Evolutionary conservation across 1,140 invertebrate species (phyloP), one percentile per base, ranked within the genome.

Genomic region (Pararge aegeria): DNA sequence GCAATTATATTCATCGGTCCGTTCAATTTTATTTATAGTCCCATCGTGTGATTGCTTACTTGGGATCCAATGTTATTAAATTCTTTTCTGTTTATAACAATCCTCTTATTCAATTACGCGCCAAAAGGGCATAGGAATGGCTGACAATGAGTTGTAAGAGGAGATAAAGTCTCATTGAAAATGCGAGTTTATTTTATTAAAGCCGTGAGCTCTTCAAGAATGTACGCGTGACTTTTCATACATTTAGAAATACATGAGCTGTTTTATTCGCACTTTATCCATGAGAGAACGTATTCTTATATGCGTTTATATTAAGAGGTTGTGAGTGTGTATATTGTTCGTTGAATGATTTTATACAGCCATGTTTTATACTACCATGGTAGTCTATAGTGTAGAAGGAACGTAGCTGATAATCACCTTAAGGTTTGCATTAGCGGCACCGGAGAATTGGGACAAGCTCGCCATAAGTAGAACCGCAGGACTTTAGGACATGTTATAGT

Each of bases 31-130:
- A 30, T 1, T 30, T 30, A 9, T 30, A 6, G 29, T 30, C 29
- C 29, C 29, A 7, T 6, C 10, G 5, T 10, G 5, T 6, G 29
- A 30, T 30, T 30, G 29, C 9, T 30, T 6, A 7, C 29, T 9
- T 5, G 29, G 5, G 29, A 30, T 9, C 9, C 53, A 44, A 55
- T 73, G 71, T 85, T 83, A 85, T 85, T 85, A 82, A 85, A 85
- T 85, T 85, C 70, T 78, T 82, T 76, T 70, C 71, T 63, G 64
- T 65, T 75, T 64, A 79, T 80, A 78, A 71, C 74, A 80, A 80
- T 79, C 71, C 72, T 79, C 73, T 80, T 72, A 78, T 81, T 78
- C 75, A 80, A 85, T 83, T 80, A 81, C 79, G 73, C 70, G 74
- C 64, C 70, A 72, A 79, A 77, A 66, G 66, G 70, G 74, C 76